Percentiles rank a stretch among this genome's conserved stretches.
Conservation (phyloP, 2,888 invertebrate genomes). For the Apotomis capreana region DNA sequence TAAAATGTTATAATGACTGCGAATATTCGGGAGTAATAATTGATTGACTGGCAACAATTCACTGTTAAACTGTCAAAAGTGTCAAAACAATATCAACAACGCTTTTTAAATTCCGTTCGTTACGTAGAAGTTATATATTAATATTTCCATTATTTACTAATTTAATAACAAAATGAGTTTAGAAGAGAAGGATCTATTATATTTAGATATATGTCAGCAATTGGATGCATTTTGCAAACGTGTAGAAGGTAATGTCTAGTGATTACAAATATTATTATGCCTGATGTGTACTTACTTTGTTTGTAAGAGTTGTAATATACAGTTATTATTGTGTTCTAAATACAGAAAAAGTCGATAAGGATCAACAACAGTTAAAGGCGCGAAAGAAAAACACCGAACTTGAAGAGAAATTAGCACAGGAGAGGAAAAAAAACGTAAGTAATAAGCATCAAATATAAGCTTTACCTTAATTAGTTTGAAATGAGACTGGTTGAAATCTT, state of each 20-base stretch:
- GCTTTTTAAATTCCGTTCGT: not conserved
- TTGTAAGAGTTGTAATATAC: not conserved
- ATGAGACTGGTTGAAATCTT: no score
- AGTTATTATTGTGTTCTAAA: conserved; percentile 35
- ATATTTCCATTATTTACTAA: conserved; percentile 6
- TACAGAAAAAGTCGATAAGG: conserved; percentile 66
- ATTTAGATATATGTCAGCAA: conserved; percentile 31
- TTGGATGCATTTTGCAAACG: conserved; percentile 37
- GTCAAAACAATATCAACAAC: not conserved
- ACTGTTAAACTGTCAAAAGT: not conserved
- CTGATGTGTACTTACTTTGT: not conserved
- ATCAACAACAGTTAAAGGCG: conserved; percentile 63
- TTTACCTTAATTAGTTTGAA: no score
- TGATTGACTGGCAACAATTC: no score
- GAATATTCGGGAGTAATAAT: no score
- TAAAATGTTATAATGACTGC: no score
- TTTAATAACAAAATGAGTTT: conserved; percentile 49
- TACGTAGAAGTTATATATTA: not conserved
- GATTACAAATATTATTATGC: not conserved
- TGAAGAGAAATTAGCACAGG: conserved; percentile 64
- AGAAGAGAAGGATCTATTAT: conserved; percentile 46
- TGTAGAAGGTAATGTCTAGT: conserved; percentile 33
- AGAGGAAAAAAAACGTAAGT: conserved; percentile 67
- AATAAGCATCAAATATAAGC: not conserved
- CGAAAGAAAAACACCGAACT: conserved; percentile 66